Percentiles rank a stretch among this genome's conserved stretches.
These are phyloP conservation scores for Macaria notata DNA, from an alignment of 2,888 invertebrate species.

Conservation along the genomic window DNA sequence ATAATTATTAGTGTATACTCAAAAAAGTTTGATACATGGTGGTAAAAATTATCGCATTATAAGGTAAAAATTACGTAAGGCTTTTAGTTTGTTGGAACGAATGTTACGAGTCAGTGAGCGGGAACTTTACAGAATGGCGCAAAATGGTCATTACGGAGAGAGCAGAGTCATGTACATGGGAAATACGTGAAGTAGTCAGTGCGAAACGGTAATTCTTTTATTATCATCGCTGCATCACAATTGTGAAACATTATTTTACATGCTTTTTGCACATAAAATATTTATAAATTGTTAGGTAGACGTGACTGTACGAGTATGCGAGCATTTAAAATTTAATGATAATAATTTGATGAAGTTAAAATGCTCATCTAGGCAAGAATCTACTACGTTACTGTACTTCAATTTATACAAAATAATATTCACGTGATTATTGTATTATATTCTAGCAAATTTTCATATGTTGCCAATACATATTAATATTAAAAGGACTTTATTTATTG, in stretches of 20 bases:
- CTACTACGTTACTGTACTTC: no score
- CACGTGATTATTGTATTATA: no score
- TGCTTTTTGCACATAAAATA: not conserved
- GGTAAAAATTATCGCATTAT: slow-evolving; percentile 12
- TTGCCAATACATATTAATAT: no score
- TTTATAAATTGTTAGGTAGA: no score
- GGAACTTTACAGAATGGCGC: slow-evolving; percentile 24
- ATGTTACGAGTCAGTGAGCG: slow-evolving; percentile 31
- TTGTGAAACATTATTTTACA: slow-evolving; percentile 1
- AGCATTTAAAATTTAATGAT: no score
- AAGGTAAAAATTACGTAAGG: slow-evolving; percentile 19
- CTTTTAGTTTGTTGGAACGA: slow-evolving; percentile 31
- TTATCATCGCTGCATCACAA: slow-evolving; percentile 7
- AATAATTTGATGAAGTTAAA: no score
- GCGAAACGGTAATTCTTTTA: slow-evolving; percentile 1
- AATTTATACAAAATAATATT: no score
- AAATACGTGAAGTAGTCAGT: slow-evolving; percentile 5
- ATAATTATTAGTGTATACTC: no score
- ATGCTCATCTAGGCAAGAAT: no score
- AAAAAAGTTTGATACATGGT: slow-evolving; percentile 1
- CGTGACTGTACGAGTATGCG: no score
- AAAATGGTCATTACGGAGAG: slow-evolving; percentile 27
- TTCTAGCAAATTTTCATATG: no score
- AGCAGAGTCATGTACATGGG: slow-evolving; percentile 19
- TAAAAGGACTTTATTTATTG: no score